phyloP scores from a whole-genome alignment of 2,797 vertebrate genomes.

The Xenops minutus region DNA sequence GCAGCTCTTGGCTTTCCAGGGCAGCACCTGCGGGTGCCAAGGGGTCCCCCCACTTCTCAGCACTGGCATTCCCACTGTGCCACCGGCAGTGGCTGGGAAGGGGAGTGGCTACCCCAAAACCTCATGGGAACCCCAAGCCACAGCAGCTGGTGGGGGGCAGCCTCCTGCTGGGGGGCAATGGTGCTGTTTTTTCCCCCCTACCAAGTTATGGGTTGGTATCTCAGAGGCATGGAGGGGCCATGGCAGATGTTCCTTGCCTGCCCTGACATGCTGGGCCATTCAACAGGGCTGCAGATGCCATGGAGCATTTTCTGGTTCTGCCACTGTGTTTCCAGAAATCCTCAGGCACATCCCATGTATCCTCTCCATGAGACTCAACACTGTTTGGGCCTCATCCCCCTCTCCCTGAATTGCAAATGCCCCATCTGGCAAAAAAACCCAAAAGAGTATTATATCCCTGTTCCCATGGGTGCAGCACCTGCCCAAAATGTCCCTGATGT shows the following conservation, averaged over 20 bases:
- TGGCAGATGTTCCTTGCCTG: neutral
- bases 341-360: neutral
- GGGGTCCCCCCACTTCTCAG: neutral
- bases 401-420: neutral
- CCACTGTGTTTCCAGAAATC: neutral
- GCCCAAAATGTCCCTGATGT: neutral
- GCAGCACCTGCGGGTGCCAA: neutral
- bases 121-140: rapidly evolving
- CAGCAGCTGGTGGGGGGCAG: neutral
- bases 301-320: neutral
- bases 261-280: rapidly evolving
- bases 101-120: neutral
- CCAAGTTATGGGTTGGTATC: neutral
- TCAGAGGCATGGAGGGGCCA: rapidly evolving
- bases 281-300: neutral
- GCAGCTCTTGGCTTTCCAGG: neutral
- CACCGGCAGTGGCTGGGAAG: neutral
- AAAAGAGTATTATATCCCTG: neutral
- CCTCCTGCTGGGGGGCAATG: rapidly evolving
- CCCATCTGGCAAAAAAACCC: neutral
- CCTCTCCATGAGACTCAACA: rapidly evolving
- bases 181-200: neutral
- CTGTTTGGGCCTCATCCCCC: neutral
- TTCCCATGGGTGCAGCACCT: neutral
- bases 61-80: rapidly evolving